Evolutionary conservation across 2,113 vertebrate genomes (phyloP).

Genomic region (Passer domesticus): DNA sequence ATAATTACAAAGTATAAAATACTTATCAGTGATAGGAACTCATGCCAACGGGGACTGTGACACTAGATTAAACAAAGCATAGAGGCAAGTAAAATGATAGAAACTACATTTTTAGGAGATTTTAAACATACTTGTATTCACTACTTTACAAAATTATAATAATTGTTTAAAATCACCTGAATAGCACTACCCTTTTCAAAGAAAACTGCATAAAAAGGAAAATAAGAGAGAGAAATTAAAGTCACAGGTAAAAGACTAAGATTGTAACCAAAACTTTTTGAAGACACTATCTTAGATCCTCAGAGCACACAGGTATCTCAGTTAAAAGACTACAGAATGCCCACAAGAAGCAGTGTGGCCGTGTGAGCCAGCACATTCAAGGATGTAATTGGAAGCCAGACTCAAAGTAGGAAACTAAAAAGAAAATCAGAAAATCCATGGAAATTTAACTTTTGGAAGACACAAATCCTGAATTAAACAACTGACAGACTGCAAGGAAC

Average conservation of each 20-base stretch:
- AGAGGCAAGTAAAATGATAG: background rate
- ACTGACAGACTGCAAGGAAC: background rate
- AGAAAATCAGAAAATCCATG: background rate
- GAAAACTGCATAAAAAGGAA: background rate
- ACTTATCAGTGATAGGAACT: background rate
- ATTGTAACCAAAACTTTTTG: background rate
- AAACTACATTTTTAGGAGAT: background rate
- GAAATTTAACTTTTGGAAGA: background rate
- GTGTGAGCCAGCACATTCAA: background rate
- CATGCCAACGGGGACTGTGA: background rate
- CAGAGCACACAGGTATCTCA: rapidly evolving
- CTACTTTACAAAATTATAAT: background rate
- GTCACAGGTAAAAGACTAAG: background rate
- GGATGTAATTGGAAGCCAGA: background rate
- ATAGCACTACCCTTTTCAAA: background rate
- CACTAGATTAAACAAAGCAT: background rate
- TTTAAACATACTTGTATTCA: background rate
- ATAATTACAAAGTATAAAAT: background rate
- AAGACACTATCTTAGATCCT: background rate
- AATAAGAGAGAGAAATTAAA: background rate
- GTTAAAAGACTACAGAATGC: background rate
- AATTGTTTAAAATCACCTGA: background rate
- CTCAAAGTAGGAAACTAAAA: background rate
- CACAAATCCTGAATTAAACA: background rate
- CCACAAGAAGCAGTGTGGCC: background rate